Evolutionary conservation across 2,113 vertebrate species (phyloP), one percentile per base, ranked within the genome.

Genomic region (Cryptomyrus ogoouensis): DNA sequence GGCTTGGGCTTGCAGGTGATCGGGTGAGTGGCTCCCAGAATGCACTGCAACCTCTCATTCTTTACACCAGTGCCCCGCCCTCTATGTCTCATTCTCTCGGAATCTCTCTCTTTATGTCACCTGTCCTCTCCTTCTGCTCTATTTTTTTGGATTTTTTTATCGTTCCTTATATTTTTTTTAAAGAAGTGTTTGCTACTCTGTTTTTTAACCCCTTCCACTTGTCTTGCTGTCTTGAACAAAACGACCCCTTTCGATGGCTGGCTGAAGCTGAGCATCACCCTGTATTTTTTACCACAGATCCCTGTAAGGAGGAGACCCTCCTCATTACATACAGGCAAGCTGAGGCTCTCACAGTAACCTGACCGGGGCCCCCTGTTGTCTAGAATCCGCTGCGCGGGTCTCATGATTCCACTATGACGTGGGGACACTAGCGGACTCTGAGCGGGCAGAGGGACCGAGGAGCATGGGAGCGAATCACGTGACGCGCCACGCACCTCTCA

Each of bases 211-310:
- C 49, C 24, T 35, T 53, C 46, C 87, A 88, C 66, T 83, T 83
- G 66, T 90, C 87, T 83, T 83, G 50, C 89, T 88, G 52, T 88
- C 42, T 84, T 83, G 24, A 88, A 66, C 47, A 83, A 88, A 84
- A 44, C 80, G 91, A 91, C 74, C 88, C 15, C 90, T 44, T 77
- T 66, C 44, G 15, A 31, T 49, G 86, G 94, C 95, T 95, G 95
- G 95, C 96, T 91, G 96, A 97, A 95, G 96, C 95, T 97, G 96
- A 97, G 97, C 96, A 95, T 96, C 96, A 96, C 96, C 96, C 96
- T 97, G 96, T 97, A 97, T 97, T 97, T 96, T 97, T 97, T 97
- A 96, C 97, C 96, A 95, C 97, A 97, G 97, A 97, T 97, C 96
- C 97, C 96, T 97, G 96, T 96, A 97, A 97, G 97, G 97, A 97